A percentile compares a stretch with the other conserved stretches of the same genome.
These are phyloP conservation scores for Pangasius macronema DNA, from an alignment of 2,797 vertebrate genomes.

Conservation along the genomic window DNA sequence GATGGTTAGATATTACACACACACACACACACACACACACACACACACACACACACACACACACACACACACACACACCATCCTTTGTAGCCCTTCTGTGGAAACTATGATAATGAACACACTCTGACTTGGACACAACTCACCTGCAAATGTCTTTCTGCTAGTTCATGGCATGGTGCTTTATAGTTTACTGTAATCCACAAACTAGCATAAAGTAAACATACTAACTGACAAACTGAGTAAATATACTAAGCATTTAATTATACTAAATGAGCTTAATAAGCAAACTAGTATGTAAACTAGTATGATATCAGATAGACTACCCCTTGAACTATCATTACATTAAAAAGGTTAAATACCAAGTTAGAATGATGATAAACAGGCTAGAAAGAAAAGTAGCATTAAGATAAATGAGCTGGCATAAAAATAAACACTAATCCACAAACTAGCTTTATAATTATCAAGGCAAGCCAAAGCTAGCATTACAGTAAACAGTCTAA, in stretches of 20 bases:
- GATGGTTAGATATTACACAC: constrained; percentile 31
- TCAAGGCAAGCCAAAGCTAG: neutral
- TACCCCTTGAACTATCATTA: neutral
- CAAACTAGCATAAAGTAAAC: neutral
- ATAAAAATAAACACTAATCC: neutral
- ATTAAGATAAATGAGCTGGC: neutral
- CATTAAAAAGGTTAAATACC: neutral
- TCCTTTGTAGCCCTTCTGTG: constrained; percentile 21
- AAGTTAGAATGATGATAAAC: neutral
- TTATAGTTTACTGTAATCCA: constrained; percentile 2
- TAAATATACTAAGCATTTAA: neutral
- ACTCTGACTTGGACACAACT: neutral
- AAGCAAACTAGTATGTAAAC: neutral
- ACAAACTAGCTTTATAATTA: neutral
- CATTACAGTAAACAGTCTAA: neutral
- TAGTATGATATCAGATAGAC: neutral
- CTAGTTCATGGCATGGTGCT: neutral
- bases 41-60: constrained; percentile 31
- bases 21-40: constrained; percentile 14
- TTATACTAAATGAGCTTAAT: neutral
- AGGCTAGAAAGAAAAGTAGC: neutral
- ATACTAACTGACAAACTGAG: neutral
- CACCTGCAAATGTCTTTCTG: constrained; percentile 10
- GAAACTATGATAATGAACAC: constrained; percentile 6
- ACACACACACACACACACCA: constrained; percentile 8